Conservation (phyloP, 2,797 vertebrate species). For the Florisuga fusca region DNA sequence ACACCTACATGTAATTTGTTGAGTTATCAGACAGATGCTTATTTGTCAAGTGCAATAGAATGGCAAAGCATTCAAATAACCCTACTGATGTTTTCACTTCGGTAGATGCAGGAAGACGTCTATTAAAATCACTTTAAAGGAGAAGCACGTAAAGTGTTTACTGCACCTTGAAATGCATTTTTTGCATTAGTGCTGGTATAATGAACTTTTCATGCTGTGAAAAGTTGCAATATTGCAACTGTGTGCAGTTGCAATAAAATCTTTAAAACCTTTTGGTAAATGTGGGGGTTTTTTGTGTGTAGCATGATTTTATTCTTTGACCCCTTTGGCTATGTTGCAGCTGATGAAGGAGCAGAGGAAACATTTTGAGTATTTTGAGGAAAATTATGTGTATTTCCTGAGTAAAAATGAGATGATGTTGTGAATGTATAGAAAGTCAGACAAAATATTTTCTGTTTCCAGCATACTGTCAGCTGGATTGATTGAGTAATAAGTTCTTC, state of each 20-base stretch:
- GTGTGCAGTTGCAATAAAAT: slow-evolving; percentile 1
- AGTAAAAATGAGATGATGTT: slow-evolving; percentile 33
- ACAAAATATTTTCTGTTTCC: slow-evolving; percentile 59
- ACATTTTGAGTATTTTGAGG: not conserved
- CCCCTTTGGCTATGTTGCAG: not conserved
- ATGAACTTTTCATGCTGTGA: not conserved
- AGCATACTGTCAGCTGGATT: slow-evolving; percentile 40
- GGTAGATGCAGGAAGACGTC: not conserved
- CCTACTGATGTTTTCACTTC: not conserved
- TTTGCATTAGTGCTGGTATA: not conserved
- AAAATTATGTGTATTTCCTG: slow-evolving; percentile 49
- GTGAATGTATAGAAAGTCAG: slow-evolving; percentile 43
- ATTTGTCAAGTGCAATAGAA: not conserved
- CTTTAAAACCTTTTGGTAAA: slow-evolving; percentile 32
- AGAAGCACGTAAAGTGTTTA: not conserved
- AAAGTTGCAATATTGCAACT: too few relatives aligned
- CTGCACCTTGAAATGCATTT: not conserved
- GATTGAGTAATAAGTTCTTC: slow-evolving; percentile 66
- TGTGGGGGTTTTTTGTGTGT: not conserved
- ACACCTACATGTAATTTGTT: not conserved
- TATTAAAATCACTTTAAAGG: not conserved
- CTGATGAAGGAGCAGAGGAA: not conserved
- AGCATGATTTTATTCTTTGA: slow-evolving; percentile 21
- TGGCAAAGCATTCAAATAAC: not conserved
- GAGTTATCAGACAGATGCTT: not conserved